phyloP scores from a whole-genome alignment of 2,113 vertebrate genomes.

The Sialia sialis region DNA sequence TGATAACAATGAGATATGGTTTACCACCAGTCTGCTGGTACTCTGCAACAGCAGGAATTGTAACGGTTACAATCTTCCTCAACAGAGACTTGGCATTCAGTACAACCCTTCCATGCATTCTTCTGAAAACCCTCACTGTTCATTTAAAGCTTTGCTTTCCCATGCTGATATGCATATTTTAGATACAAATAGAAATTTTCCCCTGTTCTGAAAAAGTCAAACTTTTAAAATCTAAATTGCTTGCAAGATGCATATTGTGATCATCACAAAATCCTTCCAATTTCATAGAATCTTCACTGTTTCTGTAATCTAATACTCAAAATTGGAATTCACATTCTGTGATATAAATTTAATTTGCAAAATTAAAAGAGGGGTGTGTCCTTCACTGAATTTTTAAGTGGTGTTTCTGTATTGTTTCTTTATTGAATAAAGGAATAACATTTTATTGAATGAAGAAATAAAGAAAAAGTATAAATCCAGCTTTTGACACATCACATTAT shows the following conservation, averaged over 20 bases:
- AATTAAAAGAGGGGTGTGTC: not conserved
- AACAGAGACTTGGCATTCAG: not conserved
- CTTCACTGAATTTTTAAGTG: not conserved
- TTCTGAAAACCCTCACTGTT: not conserved
- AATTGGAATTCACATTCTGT: not conserved
- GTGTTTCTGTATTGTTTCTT: not conserved
- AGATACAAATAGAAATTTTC: not conserved
- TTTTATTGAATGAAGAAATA: not conserved
- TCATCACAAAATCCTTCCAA: not conserved
- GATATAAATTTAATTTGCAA: not conserved
- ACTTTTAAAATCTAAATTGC: not conserved
- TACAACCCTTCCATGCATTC: not conserved
- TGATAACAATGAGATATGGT: constrained; percentile 91
- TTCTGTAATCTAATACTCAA: not conserved
- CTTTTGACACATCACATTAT: not conserved
- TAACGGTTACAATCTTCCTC: not conserved
- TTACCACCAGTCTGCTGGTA: constrained; percentile 82
- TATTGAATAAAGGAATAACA: not conserved
- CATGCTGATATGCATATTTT: not conserved
- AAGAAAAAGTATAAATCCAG: not conserved
- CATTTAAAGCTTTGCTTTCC: not conserved
- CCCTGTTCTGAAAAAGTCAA: not conserved
- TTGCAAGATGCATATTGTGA: not conserved
- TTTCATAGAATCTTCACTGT: not conserved
- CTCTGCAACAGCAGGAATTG: constrained; percentile 76